Conservation (phyloP, 2,113 vertebrate genomes). For the Alligator mississippiensis region DNA sequence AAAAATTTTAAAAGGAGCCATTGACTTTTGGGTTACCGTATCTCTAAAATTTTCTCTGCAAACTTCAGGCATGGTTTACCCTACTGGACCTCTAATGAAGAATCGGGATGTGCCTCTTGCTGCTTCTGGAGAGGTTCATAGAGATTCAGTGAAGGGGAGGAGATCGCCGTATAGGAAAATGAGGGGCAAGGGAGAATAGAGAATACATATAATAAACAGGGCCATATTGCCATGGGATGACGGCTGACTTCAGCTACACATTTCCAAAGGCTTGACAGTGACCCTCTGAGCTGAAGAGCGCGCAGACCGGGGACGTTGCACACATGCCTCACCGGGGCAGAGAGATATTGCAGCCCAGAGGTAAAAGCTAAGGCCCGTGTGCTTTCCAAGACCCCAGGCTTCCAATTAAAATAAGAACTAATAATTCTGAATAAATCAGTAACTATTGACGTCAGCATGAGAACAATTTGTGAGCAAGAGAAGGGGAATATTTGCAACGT, state of each 20-base stretch:
- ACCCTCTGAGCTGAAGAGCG: slow-evolving; percentile 6
- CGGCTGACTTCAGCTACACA: not conserved
- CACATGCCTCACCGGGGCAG: not conserved
- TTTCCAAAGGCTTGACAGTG: not conserved
- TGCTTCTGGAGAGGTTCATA: not conserved
- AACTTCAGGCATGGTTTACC: not conserved
- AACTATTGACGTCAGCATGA: slow-evolving; percentile 39
- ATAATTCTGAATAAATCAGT: slow-evolving; percentile 55
- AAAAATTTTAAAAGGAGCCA: not conserved
- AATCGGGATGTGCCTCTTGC: not conserved
- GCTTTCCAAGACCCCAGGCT: slow-evolving; percentile 21
- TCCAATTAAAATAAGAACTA: slow-evolving; percentile 54
- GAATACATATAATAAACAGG: not conserved
- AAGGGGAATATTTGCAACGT: slow-evolving; percentile 3
- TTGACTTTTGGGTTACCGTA: not conserved
- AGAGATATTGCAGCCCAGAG: slow-evolving; percentile 7
- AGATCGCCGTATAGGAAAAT: not conserved
- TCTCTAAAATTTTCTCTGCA: not conserved
- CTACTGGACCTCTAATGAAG: not conserved
- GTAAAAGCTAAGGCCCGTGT: not conserved
- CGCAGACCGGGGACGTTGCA: slow-evolving; percentile 21
- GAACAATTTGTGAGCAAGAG: slow-evolving; percentile 23
- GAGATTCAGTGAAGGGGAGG: not conserved
- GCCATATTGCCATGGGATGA: not conserved
- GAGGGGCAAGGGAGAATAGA: not conserved